These are phyloP conservation scores for Tylochromis polylepis DNA, from an alignment of 2,113 vertebrate species.

Conservation along the genomic window DNA sequence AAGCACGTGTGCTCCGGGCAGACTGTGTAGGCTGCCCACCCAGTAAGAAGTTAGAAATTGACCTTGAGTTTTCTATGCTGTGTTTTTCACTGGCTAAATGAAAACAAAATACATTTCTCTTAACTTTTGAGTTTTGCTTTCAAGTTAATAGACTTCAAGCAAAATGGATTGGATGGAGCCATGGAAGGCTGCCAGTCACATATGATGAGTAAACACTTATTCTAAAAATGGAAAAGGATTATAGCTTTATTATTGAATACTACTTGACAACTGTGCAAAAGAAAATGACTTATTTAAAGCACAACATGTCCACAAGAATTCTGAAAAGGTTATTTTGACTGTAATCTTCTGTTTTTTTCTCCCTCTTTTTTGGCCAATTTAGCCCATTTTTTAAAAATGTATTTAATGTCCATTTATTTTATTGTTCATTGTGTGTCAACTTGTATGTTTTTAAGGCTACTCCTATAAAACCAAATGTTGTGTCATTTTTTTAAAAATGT, in stretches of 20 bases:
- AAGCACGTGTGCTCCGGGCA: neutral
- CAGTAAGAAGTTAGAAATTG: neutral
- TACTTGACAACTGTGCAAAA: too few species aligned
- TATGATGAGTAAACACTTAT: neutral
- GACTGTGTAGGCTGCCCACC: neutral
- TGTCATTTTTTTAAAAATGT: neutral
- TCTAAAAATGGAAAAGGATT: neutral
- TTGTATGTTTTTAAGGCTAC: neutral
- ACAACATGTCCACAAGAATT: neutral
- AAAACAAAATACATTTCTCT: neutral
- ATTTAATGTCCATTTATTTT: neutral
- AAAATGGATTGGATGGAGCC: neutral
- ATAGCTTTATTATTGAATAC: neutral
- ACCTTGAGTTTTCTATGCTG: neutral
- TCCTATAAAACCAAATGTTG: neutral
- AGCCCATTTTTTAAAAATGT: neutral
- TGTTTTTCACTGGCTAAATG: neutral
- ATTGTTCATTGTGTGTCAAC: neutral
- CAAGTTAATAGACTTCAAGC: neutral
- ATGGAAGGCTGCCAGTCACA: neutral
- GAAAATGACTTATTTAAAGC: neutral
- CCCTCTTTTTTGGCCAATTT: neutral
- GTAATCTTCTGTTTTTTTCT: neutral
- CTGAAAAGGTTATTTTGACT: neutral
- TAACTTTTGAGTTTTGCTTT: neutral